phyloP scores from a whole-genome alignment of 1,140 invertebrate genomes.

The Samia ricini region DNA sequence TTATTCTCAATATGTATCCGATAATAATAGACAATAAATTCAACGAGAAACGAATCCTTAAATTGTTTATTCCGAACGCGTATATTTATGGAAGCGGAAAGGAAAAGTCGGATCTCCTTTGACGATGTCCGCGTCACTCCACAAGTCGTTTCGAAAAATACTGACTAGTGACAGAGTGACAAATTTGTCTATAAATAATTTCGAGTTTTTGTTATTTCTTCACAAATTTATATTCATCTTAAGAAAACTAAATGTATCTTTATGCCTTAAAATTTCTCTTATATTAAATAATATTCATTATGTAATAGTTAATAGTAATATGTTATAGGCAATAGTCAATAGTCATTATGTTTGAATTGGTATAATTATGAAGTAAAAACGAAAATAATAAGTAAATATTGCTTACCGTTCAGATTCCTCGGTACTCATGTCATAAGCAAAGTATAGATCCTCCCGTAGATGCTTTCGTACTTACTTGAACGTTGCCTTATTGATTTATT shows the following conservation, averaged over 20 bases:
- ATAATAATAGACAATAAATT: background rate
- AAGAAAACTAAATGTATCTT: background rate
- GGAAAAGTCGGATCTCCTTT: background rate
- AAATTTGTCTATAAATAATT: background rate
- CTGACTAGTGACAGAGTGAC: background rate
- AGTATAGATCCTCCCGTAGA: too few species aligned
- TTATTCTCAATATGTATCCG: background rate
- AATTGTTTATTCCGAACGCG: background rate
- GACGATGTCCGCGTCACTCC: background rate
- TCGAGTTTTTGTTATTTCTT: background rate
- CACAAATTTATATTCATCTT: background rate
- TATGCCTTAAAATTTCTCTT: background rate
- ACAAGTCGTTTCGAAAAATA: background rate
- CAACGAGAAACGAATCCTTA: background rate
- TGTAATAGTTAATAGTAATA: too few species aligned
- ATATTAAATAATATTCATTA: too few species aligned
- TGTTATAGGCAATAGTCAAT: too few species aligned
- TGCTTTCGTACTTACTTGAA: too few species aligned
- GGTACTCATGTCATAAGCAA: too few species aligned
- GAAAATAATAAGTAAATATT: too few species aligned
- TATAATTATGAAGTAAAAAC: too few species aligned
- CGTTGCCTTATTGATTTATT: too few species aligned
- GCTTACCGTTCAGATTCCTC: too few species aligned
- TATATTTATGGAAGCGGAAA: conserved; percentile 1
- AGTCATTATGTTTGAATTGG: too few species aligned